Evolutionary conservation across 2,113 vertebrate genomes (phyloP).

Genomic region (Malurus elegans): DNA sequence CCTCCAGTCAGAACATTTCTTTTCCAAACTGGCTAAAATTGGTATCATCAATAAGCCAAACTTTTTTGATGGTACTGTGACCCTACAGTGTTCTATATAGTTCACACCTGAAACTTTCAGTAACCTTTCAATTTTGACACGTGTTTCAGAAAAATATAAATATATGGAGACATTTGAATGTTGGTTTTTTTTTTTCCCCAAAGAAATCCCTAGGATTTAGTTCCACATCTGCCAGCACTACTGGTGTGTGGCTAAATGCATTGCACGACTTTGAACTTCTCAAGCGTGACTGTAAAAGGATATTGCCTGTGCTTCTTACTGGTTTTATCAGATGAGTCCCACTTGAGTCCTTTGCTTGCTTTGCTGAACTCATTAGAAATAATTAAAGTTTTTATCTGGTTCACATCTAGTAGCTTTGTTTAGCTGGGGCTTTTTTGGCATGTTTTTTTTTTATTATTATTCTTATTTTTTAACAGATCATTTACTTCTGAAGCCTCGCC

Average conservation of each 20-base stretch:
- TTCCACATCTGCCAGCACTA: neutral
- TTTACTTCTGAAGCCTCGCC: neutral
- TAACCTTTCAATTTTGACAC: neutral
- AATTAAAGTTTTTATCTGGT: slow-evolving; percentile 25
- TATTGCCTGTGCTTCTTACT: neutral
- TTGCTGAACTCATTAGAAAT: slow-evolving; percentile 36
- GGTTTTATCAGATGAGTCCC: neutral
- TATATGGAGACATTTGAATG: neutral
- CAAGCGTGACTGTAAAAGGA: neutral
- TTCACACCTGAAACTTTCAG: neutral
- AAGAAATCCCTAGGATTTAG: neutral
- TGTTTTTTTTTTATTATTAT: neutral
- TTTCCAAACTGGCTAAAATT: neutral
- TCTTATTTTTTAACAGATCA: neutral
- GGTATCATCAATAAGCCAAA: neutral
- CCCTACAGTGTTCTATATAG: neutral
- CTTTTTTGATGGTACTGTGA: neutral
- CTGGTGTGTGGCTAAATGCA: neutral
- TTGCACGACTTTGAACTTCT: neutral
- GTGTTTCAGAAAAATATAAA: neutral
- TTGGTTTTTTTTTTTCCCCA: neutral
- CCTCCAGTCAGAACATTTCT: neutral
- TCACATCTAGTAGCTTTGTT: slow-evolving; percentile 11
- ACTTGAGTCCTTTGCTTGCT: neutral
- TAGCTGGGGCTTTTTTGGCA: neutral